phyloP scores from a whole-genome alignment of 2,797 vertebrate species.

The Lophius americanus region DNA sequence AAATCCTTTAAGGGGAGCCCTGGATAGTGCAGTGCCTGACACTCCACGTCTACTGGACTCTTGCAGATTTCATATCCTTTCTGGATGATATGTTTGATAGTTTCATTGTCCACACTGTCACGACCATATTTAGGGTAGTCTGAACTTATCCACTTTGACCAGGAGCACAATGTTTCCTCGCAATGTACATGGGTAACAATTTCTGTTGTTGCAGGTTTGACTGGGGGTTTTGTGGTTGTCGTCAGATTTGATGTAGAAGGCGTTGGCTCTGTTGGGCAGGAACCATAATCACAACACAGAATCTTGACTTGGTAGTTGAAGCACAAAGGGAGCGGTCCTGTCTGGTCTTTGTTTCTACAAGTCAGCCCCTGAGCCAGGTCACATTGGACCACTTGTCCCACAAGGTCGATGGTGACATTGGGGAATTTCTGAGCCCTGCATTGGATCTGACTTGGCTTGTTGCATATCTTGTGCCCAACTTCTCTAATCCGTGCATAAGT shows the following conservation, averaged over 20 bases:
- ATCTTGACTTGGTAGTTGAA: conserved; percentile 69
- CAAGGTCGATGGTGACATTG: conserved; percentile 28
- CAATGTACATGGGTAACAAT: conserved; percentile 26
- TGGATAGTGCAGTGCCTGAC: conserved; percentile 52
- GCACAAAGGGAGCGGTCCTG: conserved; percentile 54
- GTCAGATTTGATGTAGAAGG: not conserved
- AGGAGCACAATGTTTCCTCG: conserved; percentile 44
- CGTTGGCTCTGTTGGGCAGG: conserved; percentile 27
- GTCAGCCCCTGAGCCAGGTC: conserved; percentile 49
- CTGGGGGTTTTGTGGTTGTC: not conserved
- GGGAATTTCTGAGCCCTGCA: conserved; percentile 70
- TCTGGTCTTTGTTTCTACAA: conserved; percentile 66
- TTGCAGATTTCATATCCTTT: conserved; percentile 61
- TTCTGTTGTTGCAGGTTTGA: conserved; percentile 1
- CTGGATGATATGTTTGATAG: conserved; percentile 54
- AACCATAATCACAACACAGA: conserved; percentile 55
- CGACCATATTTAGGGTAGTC: conserved; percentile 63
- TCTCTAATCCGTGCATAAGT: conserved; percentile 45
- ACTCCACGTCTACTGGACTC: conserved; percentile 56
- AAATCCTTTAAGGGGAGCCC: conserved; percentile 35
- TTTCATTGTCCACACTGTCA: conserved; percentile 66
- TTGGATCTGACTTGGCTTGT: conserved; percentile 56
- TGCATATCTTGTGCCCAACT: conserved; percentile 60
- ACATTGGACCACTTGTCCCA: conserved; percentile 66
- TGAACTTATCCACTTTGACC: conserved; percentile 69